These are phyloP conservation scores for Brachionus manjavacas DNA, from an alignment of 1,140 invertebrate species.

Conservation along the genomic window DNA sequence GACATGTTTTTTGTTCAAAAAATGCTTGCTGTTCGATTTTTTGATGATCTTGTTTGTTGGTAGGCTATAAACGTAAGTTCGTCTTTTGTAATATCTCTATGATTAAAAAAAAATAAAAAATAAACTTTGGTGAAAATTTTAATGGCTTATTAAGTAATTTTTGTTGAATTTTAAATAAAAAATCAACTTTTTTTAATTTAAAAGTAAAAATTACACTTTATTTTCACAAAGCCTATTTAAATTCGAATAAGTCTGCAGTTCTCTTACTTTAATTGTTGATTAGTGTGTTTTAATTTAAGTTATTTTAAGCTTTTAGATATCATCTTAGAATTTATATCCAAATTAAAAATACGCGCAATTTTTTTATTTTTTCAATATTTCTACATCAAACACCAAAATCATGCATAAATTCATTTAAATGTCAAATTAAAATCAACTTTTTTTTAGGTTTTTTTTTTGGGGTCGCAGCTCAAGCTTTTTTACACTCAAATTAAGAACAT, in stretches of 20 bases:
- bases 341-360: background rate
- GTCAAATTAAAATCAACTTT: background rate
- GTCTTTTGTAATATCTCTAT: background rate
- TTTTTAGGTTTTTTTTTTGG: too few species aligned
- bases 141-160: background rate
- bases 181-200: background rate
- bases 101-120: background rate
- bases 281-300: background rate
- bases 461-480: too few species aligned
- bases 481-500: too few species aligned
- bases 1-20: constrained; percentile 20
- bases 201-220: background rate
- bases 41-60: background rate
- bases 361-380: background rate
- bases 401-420: background rate
- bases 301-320: background rate
- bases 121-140: background rate
- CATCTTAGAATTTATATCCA: background rate
- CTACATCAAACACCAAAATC: background rate
- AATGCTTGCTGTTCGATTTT: constrained; percentile 19
- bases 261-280: background rate
- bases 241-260: background rate
- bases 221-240: background rate
- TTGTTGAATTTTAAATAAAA: background rate
- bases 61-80: background rate